A percentile compares a stretch with the other conserved stretches of the same genome.
Evolutionary conservation across 2,888 invertebrate species (phyloP).

Genomic region (Plusia festucae): DNA sequence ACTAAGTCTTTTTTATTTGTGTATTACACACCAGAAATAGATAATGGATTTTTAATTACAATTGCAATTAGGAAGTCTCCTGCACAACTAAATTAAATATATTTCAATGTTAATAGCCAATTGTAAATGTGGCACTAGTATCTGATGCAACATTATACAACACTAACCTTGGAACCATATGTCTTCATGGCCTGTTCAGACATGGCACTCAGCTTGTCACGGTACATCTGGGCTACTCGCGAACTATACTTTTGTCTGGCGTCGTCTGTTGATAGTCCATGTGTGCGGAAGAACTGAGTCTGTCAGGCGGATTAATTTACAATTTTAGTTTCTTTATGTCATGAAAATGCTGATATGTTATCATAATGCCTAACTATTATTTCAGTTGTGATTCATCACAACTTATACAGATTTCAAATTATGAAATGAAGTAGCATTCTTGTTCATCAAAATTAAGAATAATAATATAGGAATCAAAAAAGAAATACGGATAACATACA

Average conservation of each 20-base stretch:
- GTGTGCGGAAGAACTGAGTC: constrained; percentile 97
- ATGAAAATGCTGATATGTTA: background rate
- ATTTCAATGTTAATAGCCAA: background rate
- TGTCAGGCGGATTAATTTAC: constrained; percentile 75
- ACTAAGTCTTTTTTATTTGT: no score
- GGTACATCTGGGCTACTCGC: constrained; percentile 97
- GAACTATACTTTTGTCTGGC: constrained; percentile 99
- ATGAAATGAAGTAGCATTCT: background rate
- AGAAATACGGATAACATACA: constrained; percentile 83
- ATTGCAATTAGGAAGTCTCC: background rate
- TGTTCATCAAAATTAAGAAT: background rate
- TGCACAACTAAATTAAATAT: background rate
- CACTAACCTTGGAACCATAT: constrained; percentile 95
- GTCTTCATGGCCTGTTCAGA: constrained; percentile 97
- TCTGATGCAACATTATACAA: background rate
- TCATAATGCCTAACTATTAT: background rate
- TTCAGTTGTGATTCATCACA: constrained; percentile 4
- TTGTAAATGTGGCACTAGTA: no score
- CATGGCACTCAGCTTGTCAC: constrained; percentile 94
- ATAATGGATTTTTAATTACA: background rate
- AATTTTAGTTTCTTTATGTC: background rate
- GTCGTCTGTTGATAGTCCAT: constrained; percentile 97
- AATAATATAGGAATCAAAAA: constrained; percentile 2
- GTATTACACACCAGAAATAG: background rate
- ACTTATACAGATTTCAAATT: background rate